These are phyloP conservation scores for Borostomias antarcticus DNA, from an alignment of 2,797 vertebrate species.

Conservation along the genomic window DNA sequence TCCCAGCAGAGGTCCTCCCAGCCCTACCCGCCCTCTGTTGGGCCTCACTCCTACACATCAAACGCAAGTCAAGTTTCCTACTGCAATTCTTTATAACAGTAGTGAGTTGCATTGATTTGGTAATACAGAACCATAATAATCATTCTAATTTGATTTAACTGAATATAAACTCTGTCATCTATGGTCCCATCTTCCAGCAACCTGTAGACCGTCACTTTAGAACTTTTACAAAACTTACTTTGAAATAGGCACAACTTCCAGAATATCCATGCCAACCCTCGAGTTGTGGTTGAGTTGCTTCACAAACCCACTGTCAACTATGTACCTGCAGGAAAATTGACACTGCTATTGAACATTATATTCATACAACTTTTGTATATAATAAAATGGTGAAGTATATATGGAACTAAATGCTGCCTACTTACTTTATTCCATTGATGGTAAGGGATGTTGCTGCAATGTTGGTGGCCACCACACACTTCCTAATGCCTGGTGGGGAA, in stretches of 20 bases:
- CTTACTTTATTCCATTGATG: constrained; percentile 93
- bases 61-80: constrained; percentile 14
- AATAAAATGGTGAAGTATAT: background rate
- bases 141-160: background rate
- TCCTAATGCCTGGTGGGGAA: constrained; percentile 87
- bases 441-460: constrained; percentile 97
- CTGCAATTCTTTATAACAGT: too few species aligned
- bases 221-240: constrained; percentile 81
- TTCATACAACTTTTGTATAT: too few species aligned
- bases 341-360: too few species aligned
- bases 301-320: constrained; percentile 96
- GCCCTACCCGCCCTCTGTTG: constrained; percentile 91
- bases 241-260: constrained; percentile 97
- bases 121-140: background rate
- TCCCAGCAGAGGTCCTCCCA: constrained; percentile 89
- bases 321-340: constrained; percentile 77
- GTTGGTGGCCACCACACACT: constrained; percentile 96
- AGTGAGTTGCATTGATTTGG: too few species aligned
- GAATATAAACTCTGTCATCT: background rate
- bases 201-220: background rate
- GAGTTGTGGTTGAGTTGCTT: constrained; percentile 97
- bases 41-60: constrained; percentile 85
- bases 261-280: constrained; percentile 89
- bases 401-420: background rate
- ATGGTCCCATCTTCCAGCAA: background rate